Percentiles rank a stretch among this genome's conserved stretches.
Evolutionary conservation across 2,888 invertebrate species (phyloP).

Genomic region (Polia nebulosa): DNA sequence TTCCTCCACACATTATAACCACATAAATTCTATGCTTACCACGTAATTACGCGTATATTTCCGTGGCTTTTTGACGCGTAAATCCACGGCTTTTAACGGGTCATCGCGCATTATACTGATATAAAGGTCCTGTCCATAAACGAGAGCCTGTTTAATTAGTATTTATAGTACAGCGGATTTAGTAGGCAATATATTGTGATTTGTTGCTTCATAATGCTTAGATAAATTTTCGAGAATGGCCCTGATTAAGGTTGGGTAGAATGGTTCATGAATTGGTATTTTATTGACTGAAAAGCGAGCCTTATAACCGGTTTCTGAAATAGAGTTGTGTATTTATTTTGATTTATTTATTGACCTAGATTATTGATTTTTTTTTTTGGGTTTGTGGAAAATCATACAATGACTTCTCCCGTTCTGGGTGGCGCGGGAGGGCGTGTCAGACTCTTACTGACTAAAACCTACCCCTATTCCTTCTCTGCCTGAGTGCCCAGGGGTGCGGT

Average conservation of each 20-base stretch:
- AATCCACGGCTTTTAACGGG: slow-evolving; percentile 41
- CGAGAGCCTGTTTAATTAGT: slow-evolving; percentile 42
- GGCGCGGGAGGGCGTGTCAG: no score
- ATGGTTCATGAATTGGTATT: background rate
- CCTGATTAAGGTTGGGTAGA: background rate
- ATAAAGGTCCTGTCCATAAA: slow-evolving; percentile 31
- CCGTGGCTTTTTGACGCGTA: slow-evolving; percentile 30
- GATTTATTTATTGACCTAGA: no score
- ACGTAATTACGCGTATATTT: slow-evolving; percentile 36
- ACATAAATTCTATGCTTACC: slow-evolving; percentile 17
- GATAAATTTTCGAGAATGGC: no score
- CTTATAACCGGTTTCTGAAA: no score
- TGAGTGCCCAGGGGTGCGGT: no score
- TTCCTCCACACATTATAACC: background rate
- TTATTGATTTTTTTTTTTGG: no score
- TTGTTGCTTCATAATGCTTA: slow-evolving; percentile 8
- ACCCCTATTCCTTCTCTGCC: no score
- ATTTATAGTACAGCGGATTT: slow-evolving; percentile 45
- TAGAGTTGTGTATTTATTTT: no score
- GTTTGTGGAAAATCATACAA: no score
- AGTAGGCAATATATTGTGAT: slow-evolving; percentile 6
- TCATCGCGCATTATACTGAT: slow-evolving; percentile 28
- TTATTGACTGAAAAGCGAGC: no score
- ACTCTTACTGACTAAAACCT: no score
- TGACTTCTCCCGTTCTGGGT: no score